These are phyloP conservation scores for Trematomus bernacchii DNA, from an alignment of 2,797 vertebrate genomes.

Conservation along the genomic window DNA sequence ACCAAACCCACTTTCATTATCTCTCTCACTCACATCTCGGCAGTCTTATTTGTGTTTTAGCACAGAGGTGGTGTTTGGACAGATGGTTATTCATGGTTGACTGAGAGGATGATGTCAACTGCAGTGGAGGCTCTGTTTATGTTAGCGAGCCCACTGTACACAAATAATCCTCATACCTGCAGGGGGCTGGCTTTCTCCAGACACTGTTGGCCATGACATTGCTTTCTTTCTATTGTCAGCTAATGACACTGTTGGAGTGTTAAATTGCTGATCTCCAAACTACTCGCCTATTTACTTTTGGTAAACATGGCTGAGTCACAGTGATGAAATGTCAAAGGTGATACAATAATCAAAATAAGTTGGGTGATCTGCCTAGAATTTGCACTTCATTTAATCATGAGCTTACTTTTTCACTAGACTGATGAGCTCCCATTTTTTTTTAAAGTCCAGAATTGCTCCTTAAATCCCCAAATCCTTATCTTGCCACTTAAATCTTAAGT, in stretches of 20 bases:
- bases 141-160: constrained; percentile 28
- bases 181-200: constrained; percentile 2
- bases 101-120: constrained; percentile 58
- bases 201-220: neutral
- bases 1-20: constrained; percentile 55
- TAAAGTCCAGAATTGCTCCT: neutral
- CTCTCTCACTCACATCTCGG: constrained; percentile 32
- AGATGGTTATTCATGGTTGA: constrained; percentile 66
- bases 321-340: neutral
- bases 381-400: neutral
- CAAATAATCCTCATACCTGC: constrained; percentile 34
- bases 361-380: neutral
- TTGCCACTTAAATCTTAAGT: neutral
- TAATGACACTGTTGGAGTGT: neutral
- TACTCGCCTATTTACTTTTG: constrained; percentile 1
- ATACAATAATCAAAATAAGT: constrained; percentile 9
- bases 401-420: constrained; percentile 15
- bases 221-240: constrained; percentile 2
- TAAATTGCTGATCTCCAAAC: constrained; percentile 1
- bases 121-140: constrained; percentile 45
- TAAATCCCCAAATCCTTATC: neutral
- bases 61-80: constrained; percentile 54
- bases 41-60: constrained; percentile 49
- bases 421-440: constrained; percentile 3
- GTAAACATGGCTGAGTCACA: neutral